Conservation (phyloP, 1,140 invertebrate genomes). For the Rhagoletis zephyria region DNA sequence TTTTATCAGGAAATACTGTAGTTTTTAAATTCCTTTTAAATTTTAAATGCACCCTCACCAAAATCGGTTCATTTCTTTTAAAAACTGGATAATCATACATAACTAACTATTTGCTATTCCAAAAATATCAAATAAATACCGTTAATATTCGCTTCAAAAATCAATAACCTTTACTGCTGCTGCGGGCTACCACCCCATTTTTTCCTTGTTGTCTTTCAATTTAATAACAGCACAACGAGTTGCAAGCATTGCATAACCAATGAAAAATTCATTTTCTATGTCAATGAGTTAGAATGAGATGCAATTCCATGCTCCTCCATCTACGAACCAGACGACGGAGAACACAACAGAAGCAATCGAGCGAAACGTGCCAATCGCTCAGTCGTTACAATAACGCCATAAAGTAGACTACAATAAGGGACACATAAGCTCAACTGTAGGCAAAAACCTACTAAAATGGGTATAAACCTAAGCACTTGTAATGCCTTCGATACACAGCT, state of each 20-base stretch:
- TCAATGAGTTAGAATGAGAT: not conserved
- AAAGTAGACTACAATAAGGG: not conserved
- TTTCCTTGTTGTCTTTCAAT: not conserved
- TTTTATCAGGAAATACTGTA: too few relatives aligned
- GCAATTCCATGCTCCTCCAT: not conserved
- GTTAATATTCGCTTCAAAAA: not conserved
- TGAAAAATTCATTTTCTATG: not conserved
- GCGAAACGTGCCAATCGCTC: constrained; percentile 29
- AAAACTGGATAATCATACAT: too few relatives aligned
- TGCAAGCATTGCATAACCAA: not conserved
- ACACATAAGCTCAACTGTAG: not conserved
- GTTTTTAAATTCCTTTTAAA: too few relatives aligned
- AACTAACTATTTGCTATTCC: too few relatives aligned
- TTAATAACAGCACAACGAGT: not conserved
- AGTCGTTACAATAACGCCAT: not conserved
- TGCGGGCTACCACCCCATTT: not conserved
- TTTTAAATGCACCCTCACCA: too few relatives aligned
- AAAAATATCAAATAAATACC: too few relatives aligned
- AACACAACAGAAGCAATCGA: constrained; percentile 18
- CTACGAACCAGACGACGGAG: too few relatives aligned
- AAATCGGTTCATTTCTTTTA: too few relatives aligned
- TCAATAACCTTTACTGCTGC: not conserved
- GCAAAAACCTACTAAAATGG: constrained; percentile 16
- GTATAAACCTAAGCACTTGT: not conserved
- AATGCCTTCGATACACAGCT: too few relatives aligned